Evolutionary conservation across 2,888 invertebrate genomes (phyloP).

Genomic region (Metacarcinus magister): DNA sequence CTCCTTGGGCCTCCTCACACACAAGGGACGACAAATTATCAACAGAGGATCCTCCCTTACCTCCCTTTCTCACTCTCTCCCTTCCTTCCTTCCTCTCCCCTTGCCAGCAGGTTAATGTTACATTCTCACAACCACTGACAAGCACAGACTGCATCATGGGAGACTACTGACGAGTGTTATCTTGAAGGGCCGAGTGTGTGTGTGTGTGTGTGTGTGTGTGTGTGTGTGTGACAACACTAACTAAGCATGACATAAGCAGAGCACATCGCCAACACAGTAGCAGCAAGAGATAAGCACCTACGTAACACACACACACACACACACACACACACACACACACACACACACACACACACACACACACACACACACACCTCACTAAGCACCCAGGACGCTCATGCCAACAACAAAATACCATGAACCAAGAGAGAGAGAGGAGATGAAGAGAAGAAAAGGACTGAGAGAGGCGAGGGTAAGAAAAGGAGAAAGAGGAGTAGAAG

Average conservation of each 20-base stretch:
- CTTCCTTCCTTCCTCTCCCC: not conserved
- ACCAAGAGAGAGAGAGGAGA: not conserved
- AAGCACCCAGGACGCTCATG: not conserved
- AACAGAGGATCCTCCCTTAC: constrained; percentile 6
- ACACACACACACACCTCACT: not conserved
- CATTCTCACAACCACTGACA: constrained; percentile 11
- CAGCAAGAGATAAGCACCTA: not conserved
- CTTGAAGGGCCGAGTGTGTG: not conserved
- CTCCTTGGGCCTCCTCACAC: constrained; percentile 8
- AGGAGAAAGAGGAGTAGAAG: not conserved
- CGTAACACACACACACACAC: not conserved
- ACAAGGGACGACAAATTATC: constrained; percentile 29
- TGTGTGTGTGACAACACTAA: constrained; percentile 27
- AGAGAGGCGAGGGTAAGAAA: not conserved
- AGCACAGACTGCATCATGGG: not conserved
- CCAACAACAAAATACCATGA: not conserved
- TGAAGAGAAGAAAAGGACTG: not conserved
- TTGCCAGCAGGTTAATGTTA: not conserved
- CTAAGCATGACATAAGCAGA: not conserved
- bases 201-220: constrained; percentile 34
- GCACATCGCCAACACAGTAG: not conserved
- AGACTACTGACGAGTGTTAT: not conserved
- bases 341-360: not conserved
- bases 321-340: too few species aligned
- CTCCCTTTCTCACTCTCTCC: not conserved